Evolutionary conservation across 2,888 invertebrate species (phyloP), one percentile per base, ranked within the genome.

Genomic region (Eucera pruinosa): DNA sequence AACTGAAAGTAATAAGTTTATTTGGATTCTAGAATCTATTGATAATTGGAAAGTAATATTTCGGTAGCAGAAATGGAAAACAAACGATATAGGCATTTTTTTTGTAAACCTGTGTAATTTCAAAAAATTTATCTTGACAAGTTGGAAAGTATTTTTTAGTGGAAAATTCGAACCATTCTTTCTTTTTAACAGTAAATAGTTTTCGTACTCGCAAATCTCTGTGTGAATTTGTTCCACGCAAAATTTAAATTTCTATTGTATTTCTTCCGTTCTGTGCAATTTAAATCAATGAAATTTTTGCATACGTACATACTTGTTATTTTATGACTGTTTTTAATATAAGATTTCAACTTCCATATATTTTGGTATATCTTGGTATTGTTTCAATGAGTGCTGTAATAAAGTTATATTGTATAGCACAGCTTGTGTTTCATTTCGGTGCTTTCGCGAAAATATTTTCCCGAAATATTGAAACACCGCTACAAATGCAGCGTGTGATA

Each of bases 381-480:
- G 36, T 48, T 50, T 25, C 54, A 45, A 54, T 23, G n/a, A 33
- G 33, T 20, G 15, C 27, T 4, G 57, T 33, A 47, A 66, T 57
- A 52, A 64, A 52, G 41, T 52, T 27, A 30, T 41, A 30, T 41
- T 33, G 47, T 48, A 15, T 0, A 6, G 36, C 30, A 18, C n/a
- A 18, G 55, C 23, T 45, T n/a, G 30, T n/a, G 30, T 43, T 27
- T 20, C 36, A 11, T 69, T 64, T 54, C n/a, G 52, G n/a, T n/a
- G 18, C 15, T 25, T 64, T 45, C 43, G 15, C 13, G 23, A 11
- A 43, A 69, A 52, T 15, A 50, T 62, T 67, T 48, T 6, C 39
- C 25, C 27, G 64, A 33, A 45, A 62, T 62, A 50, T 45, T 48
- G 55, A 55, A 70, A 48, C 33, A 41, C 47, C 20, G 20, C 11